Base-by-base conservation (phyloP, 2,888 invertebrate species). In the Polydrusus tereticollis region DNA sequence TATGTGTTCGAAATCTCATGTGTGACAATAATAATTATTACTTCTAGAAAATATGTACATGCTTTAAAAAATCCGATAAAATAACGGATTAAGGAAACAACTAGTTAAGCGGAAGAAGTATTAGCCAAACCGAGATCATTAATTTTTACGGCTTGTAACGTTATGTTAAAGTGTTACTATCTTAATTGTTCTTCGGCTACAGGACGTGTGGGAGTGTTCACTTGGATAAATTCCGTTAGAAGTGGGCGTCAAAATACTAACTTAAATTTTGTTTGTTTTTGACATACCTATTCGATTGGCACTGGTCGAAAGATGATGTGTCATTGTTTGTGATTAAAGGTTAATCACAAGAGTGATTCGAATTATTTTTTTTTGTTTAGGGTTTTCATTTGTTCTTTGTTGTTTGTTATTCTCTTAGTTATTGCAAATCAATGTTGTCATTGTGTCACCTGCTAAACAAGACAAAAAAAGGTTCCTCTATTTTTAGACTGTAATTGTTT, bases 141-240 rank as follows among this genome's bases (percentile, higher is more conserved):
- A 71, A 73, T 75, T 73, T 12, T 8, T 69, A 62, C 38, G 59
- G 65, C 36, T 66, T 73, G 69, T 72, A 72, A 47, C 63, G 67
- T 65, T 43, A 36, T 36, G 36, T 36, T 36, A 10, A 43, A 43
- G 16, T 14, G 7, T 43, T 16, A 43, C 41, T 16, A 43, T 65
- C 64, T 64, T 65, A 70, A 64, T 70, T 70, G 70, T 58, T 70
- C 38, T 47, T 59, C 38, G 26, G 14, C 38, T 41, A n/a, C 57
- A 57, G 43, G 64, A 20, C 52, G 55, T 64, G 64, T 64, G 57
- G 66, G 66, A 29, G 55, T 52, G 55, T 64, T 36, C 64, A 18
- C 36, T 66, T 47, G 59, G 59, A n/a, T 50, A 4, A 21, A 43
- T 33, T 21, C 67, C 67, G 67, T 68, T 68, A 68, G 7, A 50